A percentile compares a stretch with the other conserved stretches of the same genome.
Evolutionary conservation across 2,113 vertebrate genomes (phyloP).

Genomic region (Nipponia nippon): DNA sequence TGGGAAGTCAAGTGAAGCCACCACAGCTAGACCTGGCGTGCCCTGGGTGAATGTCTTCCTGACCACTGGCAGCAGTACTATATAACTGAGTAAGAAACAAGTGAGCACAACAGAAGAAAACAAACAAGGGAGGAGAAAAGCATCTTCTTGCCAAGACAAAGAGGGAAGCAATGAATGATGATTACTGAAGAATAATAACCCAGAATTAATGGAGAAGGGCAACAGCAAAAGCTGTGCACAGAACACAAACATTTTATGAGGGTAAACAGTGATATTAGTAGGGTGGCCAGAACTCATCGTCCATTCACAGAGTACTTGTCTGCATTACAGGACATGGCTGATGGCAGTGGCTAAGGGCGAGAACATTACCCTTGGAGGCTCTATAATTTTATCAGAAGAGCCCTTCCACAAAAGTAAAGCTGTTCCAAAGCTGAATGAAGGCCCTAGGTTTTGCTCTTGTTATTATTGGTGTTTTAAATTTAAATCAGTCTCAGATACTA

Average conservation of each 20-base stretch:
- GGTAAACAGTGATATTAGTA: background rate
- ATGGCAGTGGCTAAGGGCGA: background rate
- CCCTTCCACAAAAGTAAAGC: background rate
- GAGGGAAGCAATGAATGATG: background rate
- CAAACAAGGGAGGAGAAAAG: background rate
- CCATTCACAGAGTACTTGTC: background rate
- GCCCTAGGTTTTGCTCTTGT: background rate
- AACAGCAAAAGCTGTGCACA: slow-evolving; percentile 11
- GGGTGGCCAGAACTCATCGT: background rate
- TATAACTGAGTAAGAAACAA: background rate
- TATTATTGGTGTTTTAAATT: slow-evolving; percentile 12
- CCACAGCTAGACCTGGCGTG: background rate
- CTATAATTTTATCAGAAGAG: background rate
- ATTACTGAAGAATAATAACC: slow-evolving; percentile 36
- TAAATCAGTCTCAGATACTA: background rate
- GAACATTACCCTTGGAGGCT: background rate
- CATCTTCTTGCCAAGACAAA: slow-evolving; percentile 18
- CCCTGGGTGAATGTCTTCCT: background rate
- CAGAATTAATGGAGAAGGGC: slow-evolving; percentile 23
- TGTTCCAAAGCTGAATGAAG: background rate
- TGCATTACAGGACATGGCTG: background rate
- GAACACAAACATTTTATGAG: slow-evolving; percentile 20
- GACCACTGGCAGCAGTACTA: background rate
- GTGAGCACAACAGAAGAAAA: background rate
- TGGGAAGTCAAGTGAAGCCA: background rate